phyloP scores from a whole-genome alignment of 2,888 invertebrate species.

The Brachycybe producta region DNA sequence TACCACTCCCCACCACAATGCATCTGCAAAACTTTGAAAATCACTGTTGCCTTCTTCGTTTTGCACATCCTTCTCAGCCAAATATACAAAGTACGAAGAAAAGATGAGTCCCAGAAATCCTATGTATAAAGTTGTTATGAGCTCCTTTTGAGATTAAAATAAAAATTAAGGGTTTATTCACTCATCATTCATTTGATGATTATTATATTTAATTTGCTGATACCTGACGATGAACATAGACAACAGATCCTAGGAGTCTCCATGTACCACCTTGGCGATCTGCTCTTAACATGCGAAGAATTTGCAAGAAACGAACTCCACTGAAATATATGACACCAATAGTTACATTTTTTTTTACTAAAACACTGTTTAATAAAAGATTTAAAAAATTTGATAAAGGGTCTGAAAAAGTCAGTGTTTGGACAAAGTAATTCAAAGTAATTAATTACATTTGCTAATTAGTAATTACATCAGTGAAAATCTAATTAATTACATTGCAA shows the following conservation, averaged over 20 bases:
- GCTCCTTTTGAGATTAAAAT: constrained; percentile 47
- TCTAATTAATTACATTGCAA: background rate
- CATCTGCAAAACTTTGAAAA: constrained; percentile 67
- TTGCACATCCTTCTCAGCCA: constrained; percentile 63
- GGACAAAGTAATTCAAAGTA: background rate
- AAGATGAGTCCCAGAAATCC: constrained; percentile 71
- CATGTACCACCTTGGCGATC: constrained; percentile 75
- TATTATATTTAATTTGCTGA: background rate
- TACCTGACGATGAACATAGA: constrained; percentile 72
- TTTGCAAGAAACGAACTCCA: constrained; percentile 70
- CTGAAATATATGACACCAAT: constrained; percentile 34
- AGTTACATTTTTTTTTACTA: no score
- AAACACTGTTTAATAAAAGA: no score
- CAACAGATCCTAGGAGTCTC: constrained; percentile 68
- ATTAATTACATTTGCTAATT: no score
- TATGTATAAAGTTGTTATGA: constrained; percentile 70
- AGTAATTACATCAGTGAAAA: no score
- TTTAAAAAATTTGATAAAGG: background rate
- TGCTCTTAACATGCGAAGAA: constrained; percentile 70
- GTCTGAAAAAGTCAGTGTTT: background rate
- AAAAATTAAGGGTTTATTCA: constrained; percentile 19
- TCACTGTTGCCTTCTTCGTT: constrained; percentile 49
- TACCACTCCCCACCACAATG: constrained; percentile 66
- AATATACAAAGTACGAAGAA: constrained; percentile 70
- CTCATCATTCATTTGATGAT: background rate